Evolutionary conservation across 2,888 invertebrate species (phyloP), one percentile per base, ranked within the genome.

Genomic region (Dicycla oo): DNA sequence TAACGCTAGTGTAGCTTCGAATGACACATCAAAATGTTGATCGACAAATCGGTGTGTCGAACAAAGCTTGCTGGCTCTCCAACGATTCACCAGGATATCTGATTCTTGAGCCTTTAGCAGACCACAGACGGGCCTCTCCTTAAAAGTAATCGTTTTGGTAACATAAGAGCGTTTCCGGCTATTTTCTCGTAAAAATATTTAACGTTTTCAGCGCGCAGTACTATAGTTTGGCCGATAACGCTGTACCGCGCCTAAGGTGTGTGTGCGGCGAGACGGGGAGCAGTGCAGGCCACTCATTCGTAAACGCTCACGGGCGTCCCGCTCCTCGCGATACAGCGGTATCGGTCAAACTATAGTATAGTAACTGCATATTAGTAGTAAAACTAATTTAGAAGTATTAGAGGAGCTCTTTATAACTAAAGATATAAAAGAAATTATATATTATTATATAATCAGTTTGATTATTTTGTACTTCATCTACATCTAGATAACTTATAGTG

Each of bases 1-100:
- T 79, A 58, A 38, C 30, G 73, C 23, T 56, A 23, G 34, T 47
- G 56, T 51, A 81, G 78, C 82, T 76, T 78, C 69, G 20, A 40
- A 69, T 49, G 82, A 78, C 82, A 78, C 78, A 81, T 78, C 77
- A 30, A 54, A 66, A 18, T 58, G 30, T 69, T 62, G 47, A 69
- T 53, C n/a, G 53, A 26, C 76, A 54, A 66, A 30, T 56, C 18
- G 23, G 69, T 81, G 78, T 76, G 77, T 78, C 65, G 40, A 69
- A 18, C 40, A 34, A 79, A 82, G 71, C 64, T 82, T 69, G 26
- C 13, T 13, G n/a, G 8, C 49, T 18, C 34, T 23, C 38, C 2
- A 15, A 49, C 38, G 18, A 18, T 38, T 26, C 7, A 5, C 23
- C 13, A 66, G 8, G 10, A 38, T 13, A 43, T 18, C 65, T 34